Evolutionary conservation across 2,797 vertebrate species (phyloP).

Genomic region (Euphonia xanthogaster): DNA sequence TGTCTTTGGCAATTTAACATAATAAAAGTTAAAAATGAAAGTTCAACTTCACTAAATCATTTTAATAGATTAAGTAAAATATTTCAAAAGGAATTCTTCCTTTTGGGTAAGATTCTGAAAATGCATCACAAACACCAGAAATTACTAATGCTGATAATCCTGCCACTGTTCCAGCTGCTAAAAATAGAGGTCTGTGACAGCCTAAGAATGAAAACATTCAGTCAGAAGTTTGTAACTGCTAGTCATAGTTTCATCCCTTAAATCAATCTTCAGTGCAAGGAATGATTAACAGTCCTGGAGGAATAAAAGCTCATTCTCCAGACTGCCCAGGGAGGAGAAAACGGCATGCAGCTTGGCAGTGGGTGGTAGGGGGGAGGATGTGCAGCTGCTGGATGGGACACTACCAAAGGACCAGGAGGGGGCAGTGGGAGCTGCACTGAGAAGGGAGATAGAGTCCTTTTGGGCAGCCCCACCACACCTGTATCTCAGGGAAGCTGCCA

Average conservation of each 20-base stretch:
- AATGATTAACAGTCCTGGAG: background rate
- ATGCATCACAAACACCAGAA: background rate
- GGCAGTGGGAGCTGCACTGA: background rate
- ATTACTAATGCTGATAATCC: background rate
- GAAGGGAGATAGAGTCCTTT: background rate
- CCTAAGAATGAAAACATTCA: conserved; percentile 4
- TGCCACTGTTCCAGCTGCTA: background rate
- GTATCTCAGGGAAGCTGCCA: background rate
- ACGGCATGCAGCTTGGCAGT: background rate
- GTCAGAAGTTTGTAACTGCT: background rate
- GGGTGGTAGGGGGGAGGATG: background rate
- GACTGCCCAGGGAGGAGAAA: background rate
- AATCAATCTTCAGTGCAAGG: background rate
- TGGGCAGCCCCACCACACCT: background rate
- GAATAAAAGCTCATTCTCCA: background rate
- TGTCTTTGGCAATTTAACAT: background rate
- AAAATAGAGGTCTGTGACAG: background rate
- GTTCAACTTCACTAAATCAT: background rate
- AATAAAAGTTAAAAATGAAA: background rate
- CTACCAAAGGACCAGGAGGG: background rate
- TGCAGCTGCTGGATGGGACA: background rate
- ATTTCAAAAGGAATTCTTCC: background rate
- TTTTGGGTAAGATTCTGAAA: background rate
- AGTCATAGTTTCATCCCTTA: background rate
- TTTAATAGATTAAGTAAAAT: background rate